phyloP scores from a whole-genome alignment of 1,140 invertebrate species.

The Oryctes rhinoceros region DNA sequence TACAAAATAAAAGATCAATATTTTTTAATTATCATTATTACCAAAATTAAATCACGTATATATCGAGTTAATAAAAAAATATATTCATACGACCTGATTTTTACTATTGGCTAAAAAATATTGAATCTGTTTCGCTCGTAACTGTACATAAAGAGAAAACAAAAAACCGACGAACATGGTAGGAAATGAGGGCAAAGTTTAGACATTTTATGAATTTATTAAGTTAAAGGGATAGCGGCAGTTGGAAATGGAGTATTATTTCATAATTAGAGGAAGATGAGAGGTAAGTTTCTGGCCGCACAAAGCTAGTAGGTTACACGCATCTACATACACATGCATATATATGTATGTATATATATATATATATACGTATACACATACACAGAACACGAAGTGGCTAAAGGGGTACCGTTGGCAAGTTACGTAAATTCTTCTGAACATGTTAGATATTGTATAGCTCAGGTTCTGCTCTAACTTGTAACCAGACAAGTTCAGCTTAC shows the following conservation, averaged over 20 bases:
- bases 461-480: neutral
- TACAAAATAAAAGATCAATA: too few species aligned
- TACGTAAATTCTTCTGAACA: slow-evolving; percentile 28
- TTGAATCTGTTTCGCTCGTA: too few species aligned
- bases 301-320: neutral
- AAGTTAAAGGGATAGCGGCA: neutral
- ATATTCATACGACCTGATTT: too few species aligned
- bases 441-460: slow-evolving; percentile 13
- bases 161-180: neutral
- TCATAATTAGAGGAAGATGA: slow-evolving; percentile 15
- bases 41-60: too few species aligned
- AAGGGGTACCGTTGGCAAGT: neutral
- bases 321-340: neutral
- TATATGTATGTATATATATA: too few species aligned
- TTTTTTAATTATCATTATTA: too few species aligned
- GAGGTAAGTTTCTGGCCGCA: neutral
- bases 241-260: slow-evolving; percentile 5
- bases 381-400: neutral
- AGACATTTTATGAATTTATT: slow-evolving; percentile 16
- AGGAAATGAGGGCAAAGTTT: neutral
- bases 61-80: too few species aligned
- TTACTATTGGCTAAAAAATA: too few species aligned
- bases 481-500: slow-evolving; percentile 28
- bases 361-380: too few species aligned
- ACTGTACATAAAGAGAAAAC: neutral